Conservation (phyloP, 1,140 invertebrate genomes). For the Solenopsis invicta region DNA sequence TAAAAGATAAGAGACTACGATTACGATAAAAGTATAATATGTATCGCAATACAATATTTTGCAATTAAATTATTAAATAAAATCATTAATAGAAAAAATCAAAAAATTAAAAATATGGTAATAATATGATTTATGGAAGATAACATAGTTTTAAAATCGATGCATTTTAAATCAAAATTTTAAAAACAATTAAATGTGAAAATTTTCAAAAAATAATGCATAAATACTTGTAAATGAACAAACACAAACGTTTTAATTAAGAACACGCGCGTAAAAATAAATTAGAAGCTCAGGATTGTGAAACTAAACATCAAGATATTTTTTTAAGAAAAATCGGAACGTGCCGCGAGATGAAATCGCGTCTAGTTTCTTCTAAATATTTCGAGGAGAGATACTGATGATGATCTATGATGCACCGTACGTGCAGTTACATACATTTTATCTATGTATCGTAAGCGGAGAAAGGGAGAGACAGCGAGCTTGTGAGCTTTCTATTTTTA, state of each 20-base stretch:
- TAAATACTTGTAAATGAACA: not conserved
- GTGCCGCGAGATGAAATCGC: not conserved
- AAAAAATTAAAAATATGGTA: not conserved
- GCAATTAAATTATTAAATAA: constrained; percentile 1
- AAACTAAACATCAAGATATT: not conserved
- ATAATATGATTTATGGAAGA: no score
- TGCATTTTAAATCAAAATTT: no score
- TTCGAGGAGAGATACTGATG: not conserved
- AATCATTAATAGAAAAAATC: not conserved
- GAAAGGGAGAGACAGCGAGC: not conserved
- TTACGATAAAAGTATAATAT: not conserved
- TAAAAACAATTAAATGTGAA: not conserved
- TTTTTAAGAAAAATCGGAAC: not conserved
- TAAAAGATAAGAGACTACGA: not conserved
- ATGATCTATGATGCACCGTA: constrained; percentile 31
- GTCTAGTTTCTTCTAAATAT: constrained; percentile 29
- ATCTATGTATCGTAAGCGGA: constrained; percentile 57
- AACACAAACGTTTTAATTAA: not conserved
- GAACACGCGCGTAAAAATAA: not conserved
- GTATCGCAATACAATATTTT: not conserved
- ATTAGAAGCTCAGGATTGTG: not conserved
- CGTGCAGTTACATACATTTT: constrained; percentile 53
- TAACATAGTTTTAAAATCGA: not conserved
- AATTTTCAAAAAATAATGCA: not conserved
- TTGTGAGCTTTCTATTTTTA: constrained; percentile 71